Evolutionary conservation across 35 echinoderm and acorn worm species (phyloP), one percentile per base, ranked within the genome.

Genomic region (Holothuria glaberrima): DNA sequence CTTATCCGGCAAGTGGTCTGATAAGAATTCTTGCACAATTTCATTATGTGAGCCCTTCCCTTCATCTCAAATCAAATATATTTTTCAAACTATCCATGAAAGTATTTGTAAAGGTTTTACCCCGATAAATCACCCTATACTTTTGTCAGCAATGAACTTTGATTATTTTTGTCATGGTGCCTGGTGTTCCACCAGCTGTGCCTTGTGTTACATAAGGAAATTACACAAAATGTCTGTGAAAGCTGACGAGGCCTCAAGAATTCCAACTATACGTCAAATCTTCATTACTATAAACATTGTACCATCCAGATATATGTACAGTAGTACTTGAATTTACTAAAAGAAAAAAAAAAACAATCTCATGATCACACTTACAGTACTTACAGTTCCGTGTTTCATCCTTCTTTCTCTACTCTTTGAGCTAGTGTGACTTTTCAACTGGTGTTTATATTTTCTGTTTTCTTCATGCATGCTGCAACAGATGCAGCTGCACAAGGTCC

Each of bases 401-500:
- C 60, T 64, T 64, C 3, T 64, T 64, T 64, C 60, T 64, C 60
- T 64, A 64, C 60, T 64, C 60, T 64, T n/a, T n/a, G n/a, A n/a
- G n/a, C n/a, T n/a, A n/a, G n/a, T n/a, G n/a, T n/a, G n/a, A 13
- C 21, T 59, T 59, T 59, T 59, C 58, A 59, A 59, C 58, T 59
- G 21, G 58, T 59, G 58, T 59, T 59, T 59, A 59, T 59, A 59
- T 59, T 59, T 61, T n/a, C n/a, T 61, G 58, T 61, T 61, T 61
- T 61, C 58, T 61, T 14, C 58, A 61, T 61, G 58, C 16, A 61
- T 61, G 58, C 58, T 61, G 58, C 58, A 61, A 61, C 58, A 0
- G 58, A 61, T 61, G 58, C 58, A 61, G 58, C 58, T 61, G 58
- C n/a, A 61, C 58, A 61, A 61, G 58, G 58, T 61, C 16, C 58